Evolutionary conservation across 2,888 invertebrate genomes (phyloP).

Genomic region (Morinoia aosen): DNA sequence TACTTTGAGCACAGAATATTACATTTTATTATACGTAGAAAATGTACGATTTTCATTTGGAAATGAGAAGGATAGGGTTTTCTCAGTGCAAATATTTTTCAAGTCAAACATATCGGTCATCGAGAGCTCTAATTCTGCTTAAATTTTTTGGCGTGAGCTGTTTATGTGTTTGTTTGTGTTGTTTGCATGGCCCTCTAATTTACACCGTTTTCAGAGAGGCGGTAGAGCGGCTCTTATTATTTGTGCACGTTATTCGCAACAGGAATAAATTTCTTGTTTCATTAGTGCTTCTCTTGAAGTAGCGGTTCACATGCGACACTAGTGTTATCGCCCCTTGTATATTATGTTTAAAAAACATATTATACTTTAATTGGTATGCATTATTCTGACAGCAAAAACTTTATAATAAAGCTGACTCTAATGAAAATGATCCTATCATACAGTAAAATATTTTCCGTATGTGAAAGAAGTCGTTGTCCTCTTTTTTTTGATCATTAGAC

Average conservation of each 20-base stretch:
- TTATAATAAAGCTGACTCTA: too few species aligned
- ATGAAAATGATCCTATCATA: too few species aligned
- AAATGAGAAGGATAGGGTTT: background rate
- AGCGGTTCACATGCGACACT: too few species aligned
- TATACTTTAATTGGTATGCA: too few species aligned
- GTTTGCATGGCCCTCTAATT: background rate
- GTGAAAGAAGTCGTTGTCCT: too few species aligned
- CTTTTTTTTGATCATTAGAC: too few species aligned
- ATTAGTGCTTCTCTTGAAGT: background rate
- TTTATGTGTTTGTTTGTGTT: background rate
- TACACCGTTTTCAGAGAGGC: background rate
- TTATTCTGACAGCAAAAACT: too few species aligned
- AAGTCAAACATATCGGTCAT: background rate
- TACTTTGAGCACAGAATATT: background rate
- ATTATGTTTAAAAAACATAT: too few species aligned
- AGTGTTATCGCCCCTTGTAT: too few species aligned
- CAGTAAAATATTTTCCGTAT: too few species aligned
- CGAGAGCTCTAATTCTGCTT: background rate
- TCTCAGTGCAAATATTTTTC: background rate
- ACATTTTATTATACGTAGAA: background rate
- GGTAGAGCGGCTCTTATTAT: background rate
- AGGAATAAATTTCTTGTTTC: background rate
- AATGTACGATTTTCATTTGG: background rate
- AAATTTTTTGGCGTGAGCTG: background rate
- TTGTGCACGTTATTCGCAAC: background rate